A percentile compares a stretch with the other conserved stretches of the same genome.
phyloP scores from a whole-genome alignment of 2,888 invertebrate genomes.

The Rhaphigaster nebulosa region DNA sequence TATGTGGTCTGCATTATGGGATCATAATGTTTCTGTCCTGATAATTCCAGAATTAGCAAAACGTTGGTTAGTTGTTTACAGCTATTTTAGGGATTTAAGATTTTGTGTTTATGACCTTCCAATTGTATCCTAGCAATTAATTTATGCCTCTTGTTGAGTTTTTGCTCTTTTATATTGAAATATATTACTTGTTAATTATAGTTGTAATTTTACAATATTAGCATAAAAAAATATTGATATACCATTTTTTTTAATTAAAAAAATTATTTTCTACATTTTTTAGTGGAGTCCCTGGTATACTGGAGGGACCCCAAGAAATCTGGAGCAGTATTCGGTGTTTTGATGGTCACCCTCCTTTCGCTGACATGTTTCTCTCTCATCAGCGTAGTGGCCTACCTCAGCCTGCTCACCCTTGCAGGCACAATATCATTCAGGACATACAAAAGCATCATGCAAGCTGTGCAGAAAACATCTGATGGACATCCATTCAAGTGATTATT shows the following conservation, averaged over 20 bases:
- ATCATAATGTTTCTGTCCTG: too few relatives aligned
- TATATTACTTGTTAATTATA: too few relatives aligned
- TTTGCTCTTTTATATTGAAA: too few relatives aligned
- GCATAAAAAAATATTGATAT: background rate
- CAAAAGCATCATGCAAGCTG: conserved; percentile 93
- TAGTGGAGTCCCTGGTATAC: conserved; percentile 96
- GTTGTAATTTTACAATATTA: too few relatives aligned
- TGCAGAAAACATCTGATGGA: conserved; percentile 96
- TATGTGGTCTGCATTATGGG: too few relatives aligned
- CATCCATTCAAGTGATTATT: conserved; percentile 93
- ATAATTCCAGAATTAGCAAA: too few relatives aligned
- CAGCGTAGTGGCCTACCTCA: conserved; percentile 93
- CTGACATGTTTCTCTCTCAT: conserved; percentile 96
- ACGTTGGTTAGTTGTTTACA: too few relatives aligned
- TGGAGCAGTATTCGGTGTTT: conserved; percentile 92
- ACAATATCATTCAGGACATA: conserved; percentile 96
- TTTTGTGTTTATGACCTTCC: too few relatives aligned
- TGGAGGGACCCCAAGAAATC: conserved; percentile 97
- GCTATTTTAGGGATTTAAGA: too few relatives aligned
- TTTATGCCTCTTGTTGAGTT: too few relatives aligned
- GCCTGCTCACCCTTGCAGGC: conserved; percentile 86
- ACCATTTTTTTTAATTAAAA: background rate
- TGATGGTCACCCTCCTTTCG: conserved; percentile 90
- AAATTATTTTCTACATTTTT: conserved; percentile 68
- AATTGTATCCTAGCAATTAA: too few relatives aligned